phyloP scores from a whole-genome alignment of 2,888 invertebrate species.

The Ommatoiulus sabulosus region DNA sequence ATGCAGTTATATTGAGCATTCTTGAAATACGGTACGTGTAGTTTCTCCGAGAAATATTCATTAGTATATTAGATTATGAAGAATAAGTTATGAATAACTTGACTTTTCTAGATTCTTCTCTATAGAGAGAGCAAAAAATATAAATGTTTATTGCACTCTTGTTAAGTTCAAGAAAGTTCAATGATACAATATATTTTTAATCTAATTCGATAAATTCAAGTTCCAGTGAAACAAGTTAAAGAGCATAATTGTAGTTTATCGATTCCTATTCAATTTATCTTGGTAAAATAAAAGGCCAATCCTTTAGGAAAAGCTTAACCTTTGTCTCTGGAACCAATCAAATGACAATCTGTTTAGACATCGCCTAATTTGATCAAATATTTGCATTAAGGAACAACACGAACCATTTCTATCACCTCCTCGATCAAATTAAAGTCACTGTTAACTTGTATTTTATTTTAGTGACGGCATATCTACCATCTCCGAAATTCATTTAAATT shows the following conservation, averaged over 20 bases:
- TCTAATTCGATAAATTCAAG: neutral
- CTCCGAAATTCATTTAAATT: conserved; percentile 37
- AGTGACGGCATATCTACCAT: conserved; percentile 8
- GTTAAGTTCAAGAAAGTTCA: neutral
- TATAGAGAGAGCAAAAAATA: too few relatives aligned
- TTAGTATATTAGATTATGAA: too few relatives aligned
- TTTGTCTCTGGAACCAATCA: neutral
- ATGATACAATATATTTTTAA: neutral
- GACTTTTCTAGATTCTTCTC: too few relatives aligned
- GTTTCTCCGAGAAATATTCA: too few relatives aligned
- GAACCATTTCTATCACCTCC: neutral
- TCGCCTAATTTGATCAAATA: conserved; percentile 33
- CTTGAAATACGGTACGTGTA: too few relatives aligned
- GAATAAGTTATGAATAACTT: too few relatives aligned
- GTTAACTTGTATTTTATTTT: conserved; percentile 36
- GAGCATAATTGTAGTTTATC: neutral
- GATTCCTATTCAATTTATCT: neutral
- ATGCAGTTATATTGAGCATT: too few relatives aligned
- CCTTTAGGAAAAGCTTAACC: neutral
- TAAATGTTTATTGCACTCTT: too few relatives aligned
- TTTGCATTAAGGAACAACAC: conserved; percentile 24
- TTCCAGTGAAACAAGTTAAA: neutral
- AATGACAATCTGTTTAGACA: neutral
- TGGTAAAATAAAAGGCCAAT: neutral
- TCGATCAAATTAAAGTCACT: conserved; percentile 24